Conservation (phyloP, 2,888 invertebrate species). For the Stramonita haemastoma region DNA sequence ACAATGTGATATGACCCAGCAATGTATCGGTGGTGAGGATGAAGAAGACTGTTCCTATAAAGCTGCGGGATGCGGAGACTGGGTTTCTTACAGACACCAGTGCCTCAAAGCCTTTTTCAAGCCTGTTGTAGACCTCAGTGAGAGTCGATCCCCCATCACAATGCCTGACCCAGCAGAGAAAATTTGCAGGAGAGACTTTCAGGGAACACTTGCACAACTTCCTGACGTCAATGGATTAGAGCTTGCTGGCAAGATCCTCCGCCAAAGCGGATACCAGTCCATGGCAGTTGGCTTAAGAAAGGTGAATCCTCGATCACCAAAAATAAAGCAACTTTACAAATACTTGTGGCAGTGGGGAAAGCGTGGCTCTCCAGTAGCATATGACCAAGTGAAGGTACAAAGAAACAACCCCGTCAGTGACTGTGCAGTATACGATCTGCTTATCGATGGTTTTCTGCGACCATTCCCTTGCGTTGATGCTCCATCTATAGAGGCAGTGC, state of each 20-base stretch:
- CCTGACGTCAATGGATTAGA: background rate
- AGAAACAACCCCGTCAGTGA: background rate
- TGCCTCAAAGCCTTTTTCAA: conserved; percentile 22
- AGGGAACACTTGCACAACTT: background rate
- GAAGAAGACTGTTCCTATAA: conserved; percentile 42
- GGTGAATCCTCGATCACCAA: background rate
- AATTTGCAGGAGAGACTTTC: background rate
- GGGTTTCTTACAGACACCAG: conserved; percentile 19
- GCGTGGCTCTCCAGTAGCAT: background rate
- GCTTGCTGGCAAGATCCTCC: background rate
- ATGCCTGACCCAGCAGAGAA: background rate
- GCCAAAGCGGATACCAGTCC: conserved; percentile 6
- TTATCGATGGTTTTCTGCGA: background rate
- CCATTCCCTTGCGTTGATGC: background rate
- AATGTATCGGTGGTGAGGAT: conserved; percentile 43
- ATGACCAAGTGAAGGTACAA: conserved; percentile 1
- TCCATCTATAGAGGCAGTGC: background rate
- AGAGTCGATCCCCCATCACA: background rate
- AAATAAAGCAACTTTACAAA: conserved; percentile 2
- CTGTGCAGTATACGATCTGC: conserved; percentile 15
- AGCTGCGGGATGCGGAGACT: conserved; percentile 24
- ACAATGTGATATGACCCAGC: conserved; percentile 32
- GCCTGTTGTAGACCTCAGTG: background rate
- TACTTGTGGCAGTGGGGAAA: conserved; percentile 27
- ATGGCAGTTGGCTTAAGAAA: background rate